These are phyloP conservation scores for Drosophila parabipectinata DNA, from an alignment of 1,140 invertebrate species.

Conservation along the genomic window DNA sequence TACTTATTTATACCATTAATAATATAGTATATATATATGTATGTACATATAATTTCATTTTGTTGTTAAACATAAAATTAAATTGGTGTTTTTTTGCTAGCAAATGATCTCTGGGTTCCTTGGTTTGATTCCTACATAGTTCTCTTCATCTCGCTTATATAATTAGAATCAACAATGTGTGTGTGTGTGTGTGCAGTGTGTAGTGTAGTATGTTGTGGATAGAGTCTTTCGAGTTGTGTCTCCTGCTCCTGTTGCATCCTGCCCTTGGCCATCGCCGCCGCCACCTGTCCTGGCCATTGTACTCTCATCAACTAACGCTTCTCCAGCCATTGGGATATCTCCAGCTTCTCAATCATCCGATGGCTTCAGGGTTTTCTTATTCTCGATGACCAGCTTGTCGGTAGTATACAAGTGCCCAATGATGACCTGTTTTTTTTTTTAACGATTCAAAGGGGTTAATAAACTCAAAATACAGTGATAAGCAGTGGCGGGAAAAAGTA, in stretches of 20 bases:
- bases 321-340: neutral
- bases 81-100: conserved; percentile 63
- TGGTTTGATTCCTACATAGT: conserved; percentile 15
- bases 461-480: conserved; percentile 21
- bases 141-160: neutral
- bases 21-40: conserved; percentile 40
- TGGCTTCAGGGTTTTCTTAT: conserved; percentile 74
- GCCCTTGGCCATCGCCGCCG: conserved; percentile 7
- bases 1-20: conserved; percentile 62
- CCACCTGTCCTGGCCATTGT: conserved; percentile 20
- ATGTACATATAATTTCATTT: conserved; percentile 49
- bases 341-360: conserved; percentile 52
- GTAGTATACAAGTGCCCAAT: conserved; percentile 86
- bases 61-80: conserved; percentile 66
- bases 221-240: conserved; percentile 60
- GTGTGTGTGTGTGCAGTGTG: conserved; percentile 8
- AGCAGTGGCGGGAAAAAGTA: conserved; percentile 62
- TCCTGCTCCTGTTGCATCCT: conserved; percentile 1
- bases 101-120: conserved; percentile 30
- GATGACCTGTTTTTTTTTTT: conserved; percentile 81
- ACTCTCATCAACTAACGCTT: conserved; percentile 30
- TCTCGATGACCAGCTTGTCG: conserved; percentile 87
- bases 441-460: conserved; percentile 17
- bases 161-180: conserved; percentile 33
- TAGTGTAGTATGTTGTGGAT: conserved; percentile 29